Conservation (phyloP, 92 coral and sea anemone genomes). For the Scolanthus callimorphus region DNA sequence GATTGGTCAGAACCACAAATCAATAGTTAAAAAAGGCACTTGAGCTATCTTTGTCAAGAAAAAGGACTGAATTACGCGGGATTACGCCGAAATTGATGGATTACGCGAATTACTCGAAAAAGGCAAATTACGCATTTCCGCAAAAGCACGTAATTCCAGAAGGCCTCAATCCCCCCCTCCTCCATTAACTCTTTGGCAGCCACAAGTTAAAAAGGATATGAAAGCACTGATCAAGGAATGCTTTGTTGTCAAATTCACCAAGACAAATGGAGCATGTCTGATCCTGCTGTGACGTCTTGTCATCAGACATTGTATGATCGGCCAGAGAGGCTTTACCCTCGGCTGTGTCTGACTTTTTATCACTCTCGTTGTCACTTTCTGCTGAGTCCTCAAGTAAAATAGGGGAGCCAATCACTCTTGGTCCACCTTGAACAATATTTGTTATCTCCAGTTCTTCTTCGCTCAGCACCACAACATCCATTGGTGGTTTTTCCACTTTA, state of each 20-base stretch:
- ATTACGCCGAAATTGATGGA: too few species aligned
- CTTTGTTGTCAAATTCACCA: conserved; percentile 83
- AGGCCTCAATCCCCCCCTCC: too few species aligned
- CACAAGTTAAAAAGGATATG: conserved; percentile 90
- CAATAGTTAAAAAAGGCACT: too few species aligned
- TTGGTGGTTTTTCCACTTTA: background rate
- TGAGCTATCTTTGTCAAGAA: too few species aligned
- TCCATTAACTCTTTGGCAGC: too few species aligned
- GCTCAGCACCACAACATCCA: conserved; percentile 18
- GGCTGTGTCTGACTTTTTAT: background rate
- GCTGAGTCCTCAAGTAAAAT: too few species aligned
- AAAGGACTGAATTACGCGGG: too few species aligned
- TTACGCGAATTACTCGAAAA: too few species aligned
- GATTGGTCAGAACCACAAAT: too few species aligned
- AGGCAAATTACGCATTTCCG: too few species aligned
- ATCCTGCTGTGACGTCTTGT: conserved; percentile 57
- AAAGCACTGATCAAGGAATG: conserved; percentile 94
- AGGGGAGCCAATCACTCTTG: background rate
- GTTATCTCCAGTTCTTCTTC: conserved; percentile 55
- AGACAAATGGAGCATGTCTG: conserved; percentile 88
- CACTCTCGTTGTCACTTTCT: too few species aligned
- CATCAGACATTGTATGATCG: conserved; percentile 2
- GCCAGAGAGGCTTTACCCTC: background rate
- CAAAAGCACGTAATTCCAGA: too few species aligned
- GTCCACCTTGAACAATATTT: background rate